A percentile compares a stretch with the other conserved stretches of the same genome.
Conservation (phyloP, 2,113 vertebrate species). For the Rhagologus leucostigma region DNA sequence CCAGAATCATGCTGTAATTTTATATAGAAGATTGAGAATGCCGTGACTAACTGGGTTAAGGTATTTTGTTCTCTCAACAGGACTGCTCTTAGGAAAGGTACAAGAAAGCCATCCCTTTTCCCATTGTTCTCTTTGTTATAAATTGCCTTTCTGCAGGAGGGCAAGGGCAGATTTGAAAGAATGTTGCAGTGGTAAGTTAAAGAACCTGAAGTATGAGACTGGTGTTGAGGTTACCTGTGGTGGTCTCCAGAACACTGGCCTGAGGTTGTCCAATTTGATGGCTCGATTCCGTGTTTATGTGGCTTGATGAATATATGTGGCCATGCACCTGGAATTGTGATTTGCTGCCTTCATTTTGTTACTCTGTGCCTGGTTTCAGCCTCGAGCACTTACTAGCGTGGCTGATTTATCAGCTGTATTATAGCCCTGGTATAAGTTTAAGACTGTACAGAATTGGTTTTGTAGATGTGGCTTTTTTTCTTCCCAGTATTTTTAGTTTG, state of each 20-base stretch:
- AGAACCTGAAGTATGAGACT: rapidly evolving
- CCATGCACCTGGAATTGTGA: not conserved
- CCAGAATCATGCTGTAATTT: not conserved
- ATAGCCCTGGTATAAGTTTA: not conserved
- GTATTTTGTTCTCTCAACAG: not conserved
- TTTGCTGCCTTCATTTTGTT: conserved; percentile 1
- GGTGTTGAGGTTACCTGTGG: not conserved
- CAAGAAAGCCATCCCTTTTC: not conserved
- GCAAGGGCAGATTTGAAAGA: not conserved
- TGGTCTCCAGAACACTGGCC: not conserved
- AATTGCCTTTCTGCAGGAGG: not conserved
- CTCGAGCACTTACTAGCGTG: rapidly evolving
- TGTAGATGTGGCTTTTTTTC: not conserved
- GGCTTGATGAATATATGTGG: not conserved
- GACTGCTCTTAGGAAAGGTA: not conserved
- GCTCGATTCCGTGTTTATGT: rapidly evolving
- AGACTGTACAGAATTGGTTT: not conserved
- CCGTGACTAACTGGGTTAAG: not conserved
- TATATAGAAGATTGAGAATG: not conserved
- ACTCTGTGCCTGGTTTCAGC: not conserved
- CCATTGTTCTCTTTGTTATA: not conserved
- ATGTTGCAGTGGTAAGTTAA: not conserved
- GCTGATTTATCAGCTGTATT: not conserved
- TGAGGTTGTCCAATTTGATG: not conserved
- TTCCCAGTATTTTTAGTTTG: not conserved